Evolutionary conservation across 2,797 vertebrate species (phyloP).

Genomic region (Sebastes vulpes): DNA sequence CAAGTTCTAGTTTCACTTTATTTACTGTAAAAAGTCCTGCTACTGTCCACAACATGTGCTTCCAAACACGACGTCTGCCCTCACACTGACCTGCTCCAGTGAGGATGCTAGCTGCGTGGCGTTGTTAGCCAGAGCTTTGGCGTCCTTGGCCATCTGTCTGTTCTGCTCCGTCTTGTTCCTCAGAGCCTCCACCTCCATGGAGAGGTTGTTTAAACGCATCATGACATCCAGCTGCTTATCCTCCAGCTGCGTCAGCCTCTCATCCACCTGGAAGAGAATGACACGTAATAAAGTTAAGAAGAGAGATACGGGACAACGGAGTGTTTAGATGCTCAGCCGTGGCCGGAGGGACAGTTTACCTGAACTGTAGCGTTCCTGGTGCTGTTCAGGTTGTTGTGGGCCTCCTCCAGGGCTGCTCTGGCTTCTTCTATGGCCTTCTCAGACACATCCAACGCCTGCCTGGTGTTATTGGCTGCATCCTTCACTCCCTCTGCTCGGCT

Average conservation of each 20-base stretch:
- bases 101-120: conserved; percentile 71
- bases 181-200: conserved; percentile 72
- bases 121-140: conserved; percentile 73
- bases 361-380: conserved; percentile 70
- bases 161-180: conserved; percentile 78
- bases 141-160: conserved; percentile 76
- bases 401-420: conserved; percentile 65
- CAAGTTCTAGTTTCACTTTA: not conserved
- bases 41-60: not conserved
- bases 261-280: conserved; percentile 73
- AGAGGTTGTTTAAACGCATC: conserved; percentile 83
- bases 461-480: conserved; percentile 70
- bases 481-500: conserved; percentile 76
- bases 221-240: conserved; percentile 82
- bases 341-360: conserved; percentile 52
- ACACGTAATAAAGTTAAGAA: fast-evolving
- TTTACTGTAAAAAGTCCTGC: not conserved
- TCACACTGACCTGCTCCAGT: conserved; percentile 80
- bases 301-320: not conserved
- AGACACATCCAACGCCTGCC: conserved; percentile 70
- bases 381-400: conserved; percentile 72
- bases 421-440: conserved; percentile 74
- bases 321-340: too few relatives aligned
- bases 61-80: not conserved
- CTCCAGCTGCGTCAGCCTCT: conserved; percentile 75